Evolutionary conservation across 2,888 invertebrate genomes (phyloP).

Genomic region (Dendrolimus houi): DNA sequence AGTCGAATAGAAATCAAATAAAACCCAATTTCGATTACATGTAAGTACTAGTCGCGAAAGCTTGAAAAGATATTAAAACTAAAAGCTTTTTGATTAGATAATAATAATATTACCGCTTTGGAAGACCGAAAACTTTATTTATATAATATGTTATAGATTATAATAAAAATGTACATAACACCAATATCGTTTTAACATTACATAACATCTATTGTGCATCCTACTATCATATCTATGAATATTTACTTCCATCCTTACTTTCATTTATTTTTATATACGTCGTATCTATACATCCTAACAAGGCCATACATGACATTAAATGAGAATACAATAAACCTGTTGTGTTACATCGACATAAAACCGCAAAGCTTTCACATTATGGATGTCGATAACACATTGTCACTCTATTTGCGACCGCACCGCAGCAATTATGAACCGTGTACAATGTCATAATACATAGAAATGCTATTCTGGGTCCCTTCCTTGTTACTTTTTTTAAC

Average conservation of each 20-base stretch:
- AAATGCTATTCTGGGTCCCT: conserved; percentile 22
- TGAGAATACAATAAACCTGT: background rate
- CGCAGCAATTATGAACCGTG: conserved; percentile 23
- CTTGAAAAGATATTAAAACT: too few species aligned
- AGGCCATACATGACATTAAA: background rate
- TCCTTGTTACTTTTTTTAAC: conserved; percentile 27
- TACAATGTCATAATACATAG: conserved; percentile 16
- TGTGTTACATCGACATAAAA: conserved; percentile 23
- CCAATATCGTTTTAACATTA: too few species aligned
- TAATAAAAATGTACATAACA: too few species aligned
- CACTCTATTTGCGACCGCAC: conserved; percentile 23
- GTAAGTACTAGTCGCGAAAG: too few species aligned
- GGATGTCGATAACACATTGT: conserved; percentile 25
- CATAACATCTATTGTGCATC: too few species aligned
- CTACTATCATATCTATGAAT: too few species aligned
- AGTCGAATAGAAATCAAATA: too few species aligned
- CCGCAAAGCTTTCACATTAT: conserved; percentile 16
- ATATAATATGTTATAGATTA: too few species aligned
- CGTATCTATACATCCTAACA: background rate
- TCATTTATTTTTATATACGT: background rate
- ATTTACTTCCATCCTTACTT: background rate
- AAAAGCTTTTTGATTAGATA: too few species aligned
- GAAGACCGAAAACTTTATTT: too few species aligned
- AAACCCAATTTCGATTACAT: too few species aligned
- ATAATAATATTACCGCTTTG: too few species aligned